Percentiles rank a stretch among this genome's conserved stretches.
Evolutionary conservation across 2,113 vertebrate species (phyloP).

Genomic region (Sciurus niger): DNA sequence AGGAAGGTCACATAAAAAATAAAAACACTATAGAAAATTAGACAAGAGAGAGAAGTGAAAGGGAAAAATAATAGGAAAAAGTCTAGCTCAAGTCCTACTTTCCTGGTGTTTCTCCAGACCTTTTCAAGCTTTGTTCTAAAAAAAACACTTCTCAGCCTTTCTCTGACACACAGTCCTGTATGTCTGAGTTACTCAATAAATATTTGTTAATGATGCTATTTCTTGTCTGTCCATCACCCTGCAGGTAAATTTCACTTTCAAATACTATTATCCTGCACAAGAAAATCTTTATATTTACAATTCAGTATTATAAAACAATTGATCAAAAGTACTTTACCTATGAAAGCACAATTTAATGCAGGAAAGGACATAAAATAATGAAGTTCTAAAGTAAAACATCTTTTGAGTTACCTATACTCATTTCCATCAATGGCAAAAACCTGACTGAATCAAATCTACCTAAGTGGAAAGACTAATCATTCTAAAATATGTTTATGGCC

Average conservation of each 20-base stretch:
- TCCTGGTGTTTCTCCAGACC: neutral
- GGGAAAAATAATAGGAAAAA: neutral
- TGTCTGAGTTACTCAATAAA: neutral
- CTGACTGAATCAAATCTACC: neutral
- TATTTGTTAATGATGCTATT: conserved; percentile 14
- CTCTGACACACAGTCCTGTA: neutral
- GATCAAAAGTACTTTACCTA: neutral
- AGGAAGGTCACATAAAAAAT: neutral
- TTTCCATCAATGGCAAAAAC: neutral
- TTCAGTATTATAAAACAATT: conserved; percentile 34
- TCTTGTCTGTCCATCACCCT: conserved; percentile 26
- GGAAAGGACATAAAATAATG: neutral
- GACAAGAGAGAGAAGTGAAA: conserved; percentile 3
- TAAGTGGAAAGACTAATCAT: neutral
- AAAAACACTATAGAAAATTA: neutral
- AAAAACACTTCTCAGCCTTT: neutral
- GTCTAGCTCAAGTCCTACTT: neutral
- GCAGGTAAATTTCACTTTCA: conserved; percentile 13
- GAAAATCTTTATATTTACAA: conserved; percentile 29
- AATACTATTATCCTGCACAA: neutral
- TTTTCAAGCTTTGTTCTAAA: neutral
- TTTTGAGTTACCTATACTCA: neutral
- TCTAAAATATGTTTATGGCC: neutral
- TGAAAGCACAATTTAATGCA: conserved; percentile 14
- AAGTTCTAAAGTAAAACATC: neutral